Evolutionary conservation across 2,797 vertebrate genomes (phyloP), one percentile per base, ranked within the genome.

Genomic region (Tiaroga cobitis): DNA sequence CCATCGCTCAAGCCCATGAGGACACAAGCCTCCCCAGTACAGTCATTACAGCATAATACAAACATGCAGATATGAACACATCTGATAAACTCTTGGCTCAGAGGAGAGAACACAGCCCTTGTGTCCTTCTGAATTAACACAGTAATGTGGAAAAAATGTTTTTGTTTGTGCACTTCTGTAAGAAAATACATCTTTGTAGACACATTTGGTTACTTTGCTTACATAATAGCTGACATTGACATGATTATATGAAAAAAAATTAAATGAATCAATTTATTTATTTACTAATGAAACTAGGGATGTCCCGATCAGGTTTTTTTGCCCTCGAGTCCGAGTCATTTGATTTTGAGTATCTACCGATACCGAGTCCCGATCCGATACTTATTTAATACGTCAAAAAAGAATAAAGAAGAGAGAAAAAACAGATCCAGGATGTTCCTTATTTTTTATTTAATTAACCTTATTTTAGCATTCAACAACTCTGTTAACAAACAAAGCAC

Each of bases 61-160:
- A 82, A 85, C 83, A 84, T 49, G 81, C 76, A 84, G 76, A 87
- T 78, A 79, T 67, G 74, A 68, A 82, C 78, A 74, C 83, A 67
- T 85, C 86, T 72, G 68, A 86, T 19, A 68, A 43, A 18, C 37
- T 75, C 59, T 68, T 65, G 21, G 56, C 73, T 82, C 26, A 59
- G 32, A 8, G 24, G n/a, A 51, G 19, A 82, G 7, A 81, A 69
- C 8, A 1, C 24, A 68, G 54, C 70, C n/a, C 34, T 32, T 41
- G 46, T 56, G 46, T 78, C 63, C 39, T 83, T 39, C n/a, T 19
- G 59, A 51, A 67, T 67, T 51, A 51, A 37, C 41, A 72, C 4
- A 0, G 68, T 82, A 68, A 63, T 61, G 56, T 18, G 41, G 56
- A 41, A 37, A 75, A 73, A 39, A 5, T 3, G 1, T 7, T 43